Conservation (phyloP, 1,140 invertebrate genomes). For the Panagrolaimus sp. region DNA sequence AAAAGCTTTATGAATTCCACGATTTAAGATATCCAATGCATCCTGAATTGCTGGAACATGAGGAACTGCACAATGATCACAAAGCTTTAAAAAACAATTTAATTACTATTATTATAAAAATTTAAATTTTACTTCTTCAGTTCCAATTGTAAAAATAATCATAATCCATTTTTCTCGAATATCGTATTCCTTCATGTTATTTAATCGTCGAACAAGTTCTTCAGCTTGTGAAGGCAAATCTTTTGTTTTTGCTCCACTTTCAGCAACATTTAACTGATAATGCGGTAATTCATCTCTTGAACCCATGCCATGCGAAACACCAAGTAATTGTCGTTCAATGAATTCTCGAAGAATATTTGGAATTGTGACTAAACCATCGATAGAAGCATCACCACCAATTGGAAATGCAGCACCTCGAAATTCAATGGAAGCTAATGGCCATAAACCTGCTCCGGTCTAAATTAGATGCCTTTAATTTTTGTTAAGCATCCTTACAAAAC, state of each 20-base stretch:
- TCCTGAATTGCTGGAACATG: slow-evolving; percentile 44
- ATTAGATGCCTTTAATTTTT: background rate
- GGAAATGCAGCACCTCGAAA: slow-evolving; percentile 57
- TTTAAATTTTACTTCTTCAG: slow-evolving; percentile 48
- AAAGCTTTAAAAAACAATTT: slow-evolving; percentile 38
- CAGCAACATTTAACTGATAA: slow-evolving; percentile 56
- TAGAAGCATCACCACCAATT: slow-evolving; percentile 53
- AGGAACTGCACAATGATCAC: slow-evolving; percentile 42
- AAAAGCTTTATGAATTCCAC: slow-evolving; percentile 55
- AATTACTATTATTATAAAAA: background rate
- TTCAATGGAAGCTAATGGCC: slow-evolving; percentile 54
- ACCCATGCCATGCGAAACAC: slow-evolving; percentile 57
- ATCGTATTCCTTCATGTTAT: slow-evolving; percentile 47
- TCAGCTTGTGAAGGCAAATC: slow-evolving; percentile 49
- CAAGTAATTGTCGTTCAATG: slow-evolving; percentile 34
- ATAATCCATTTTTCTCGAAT: slow-evolving; percentile 51
- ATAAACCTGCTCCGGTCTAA: slow-evolving; percentile 51
- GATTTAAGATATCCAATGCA: slow-evolving; percentile 52
- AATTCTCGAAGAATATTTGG: slow-evolving; percentile 58
- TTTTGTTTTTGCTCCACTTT: slow-evolving; percentile 42
- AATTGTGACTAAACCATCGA: slow-evolving; percentile 56
- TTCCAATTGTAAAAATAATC: slow-evolving; percentile 57
- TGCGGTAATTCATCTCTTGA: slow-evolving; percentile 46
- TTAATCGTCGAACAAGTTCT: slow-evolving; percentile 48
- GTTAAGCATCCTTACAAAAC: background rate